phyloP scores from a whole-genome alignment of 2,888 invertebrate species.

The Tenthredo notha region DNA sequence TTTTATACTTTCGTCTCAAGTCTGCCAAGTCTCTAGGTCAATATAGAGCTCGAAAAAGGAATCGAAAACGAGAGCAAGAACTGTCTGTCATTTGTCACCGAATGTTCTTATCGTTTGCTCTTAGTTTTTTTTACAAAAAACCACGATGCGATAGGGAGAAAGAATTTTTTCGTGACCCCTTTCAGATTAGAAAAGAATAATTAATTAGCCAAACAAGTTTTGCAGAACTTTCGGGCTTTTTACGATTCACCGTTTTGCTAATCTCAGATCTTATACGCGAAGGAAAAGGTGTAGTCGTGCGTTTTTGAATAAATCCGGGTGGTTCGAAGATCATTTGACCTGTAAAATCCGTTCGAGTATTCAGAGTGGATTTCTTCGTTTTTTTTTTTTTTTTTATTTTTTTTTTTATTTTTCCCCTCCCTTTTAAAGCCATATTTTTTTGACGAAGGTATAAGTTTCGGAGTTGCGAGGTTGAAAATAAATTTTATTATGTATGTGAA shows the following conservation, averaged over 20 bases:
- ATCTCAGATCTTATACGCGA: no score
- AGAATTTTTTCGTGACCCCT: background rate
- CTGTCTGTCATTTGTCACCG: constrained; percentile 23
- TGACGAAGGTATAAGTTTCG: background rate
- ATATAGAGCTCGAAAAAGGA: background rate
- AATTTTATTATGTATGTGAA: background rate
- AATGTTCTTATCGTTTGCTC: background rate
- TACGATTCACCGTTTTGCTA: constrained; percentile 48
- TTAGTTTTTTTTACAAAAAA: background rate
- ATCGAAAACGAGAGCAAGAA: constrained; percentile 10
- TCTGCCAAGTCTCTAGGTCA: constrained; percentile 1
- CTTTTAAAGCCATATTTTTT: background rate
- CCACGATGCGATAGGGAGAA: background rate
- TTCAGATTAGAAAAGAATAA: background rate
- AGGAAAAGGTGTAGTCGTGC: no score
- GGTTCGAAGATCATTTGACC: background rate
- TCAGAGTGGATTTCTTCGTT: background rate
- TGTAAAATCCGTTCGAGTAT: background rate
- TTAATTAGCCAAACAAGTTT: background rate
- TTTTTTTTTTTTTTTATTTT: background rate
- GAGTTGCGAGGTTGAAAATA: background rate
- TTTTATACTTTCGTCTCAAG: constrained; percentile 20
- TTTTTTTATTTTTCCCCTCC: no score
- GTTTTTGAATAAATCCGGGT: background rate
- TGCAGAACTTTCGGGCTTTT: constrained; percentile 4